phyloP scores from a whole-genome alignment of 1,140 invertebrate genomes.

The Aradophagus sp. region DNA sequence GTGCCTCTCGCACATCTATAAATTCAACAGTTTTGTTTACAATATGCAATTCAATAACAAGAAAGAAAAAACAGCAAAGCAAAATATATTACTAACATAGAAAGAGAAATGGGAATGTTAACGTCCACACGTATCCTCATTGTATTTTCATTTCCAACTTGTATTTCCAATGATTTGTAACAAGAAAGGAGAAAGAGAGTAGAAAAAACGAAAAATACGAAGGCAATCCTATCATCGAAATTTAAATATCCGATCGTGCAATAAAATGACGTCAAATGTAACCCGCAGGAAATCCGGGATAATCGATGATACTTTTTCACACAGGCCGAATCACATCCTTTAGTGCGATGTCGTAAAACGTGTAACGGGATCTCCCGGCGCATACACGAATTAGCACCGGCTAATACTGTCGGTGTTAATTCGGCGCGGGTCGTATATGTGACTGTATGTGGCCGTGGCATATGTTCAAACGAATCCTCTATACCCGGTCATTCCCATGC shows the following conservation, averaged over 20 bases:
- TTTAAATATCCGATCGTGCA: background rate
- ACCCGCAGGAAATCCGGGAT: conserved; percentile 29
- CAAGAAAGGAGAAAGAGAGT: too few relatives aligned
- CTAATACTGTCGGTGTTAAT: conserved; percentile 32
- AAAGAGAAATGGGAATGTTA: too few relatives aligned
- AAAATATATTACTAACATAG: too few relatives aligned
- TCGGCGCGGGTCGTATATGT: conserved; percentile 22
- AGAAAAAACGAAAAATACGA: too few relatives aligned
- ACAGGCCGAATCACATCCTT: conserved; percentile 11
- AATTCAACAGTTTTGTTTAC: too few relatives aligned
- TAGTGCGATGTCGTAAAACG: conserved; percentile 21
- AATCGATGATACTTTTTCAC: conserved; percentile 16
- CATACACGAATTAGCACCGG: conserved; percentile 27
- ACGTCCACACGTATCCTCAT: too few relatives aligned
- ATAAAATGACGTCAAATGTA: background rate
- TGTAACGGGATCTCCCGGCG: conserved; percentile 21
- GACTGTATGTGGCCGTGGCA: conserved; percentile 16
- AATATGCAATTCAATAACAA: too few relatives aligned
- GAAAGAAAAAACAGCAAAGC: too few relatives aligned
- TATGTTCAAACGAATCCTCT: conserved; percentile 23
- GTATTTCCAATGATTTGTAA: too few relatives aligned
- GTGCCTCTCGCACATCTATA: too few relatives aligned
- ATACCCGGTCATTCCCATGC: conserved; percentile 16
- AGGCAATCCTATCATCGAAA: background rate
- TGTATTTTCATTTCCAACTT: too few relatives aligned